phyloP scores from a whole-genome alignment of 2,113 vertebrate genomes.

The Poecile atricapillus region DNA sequence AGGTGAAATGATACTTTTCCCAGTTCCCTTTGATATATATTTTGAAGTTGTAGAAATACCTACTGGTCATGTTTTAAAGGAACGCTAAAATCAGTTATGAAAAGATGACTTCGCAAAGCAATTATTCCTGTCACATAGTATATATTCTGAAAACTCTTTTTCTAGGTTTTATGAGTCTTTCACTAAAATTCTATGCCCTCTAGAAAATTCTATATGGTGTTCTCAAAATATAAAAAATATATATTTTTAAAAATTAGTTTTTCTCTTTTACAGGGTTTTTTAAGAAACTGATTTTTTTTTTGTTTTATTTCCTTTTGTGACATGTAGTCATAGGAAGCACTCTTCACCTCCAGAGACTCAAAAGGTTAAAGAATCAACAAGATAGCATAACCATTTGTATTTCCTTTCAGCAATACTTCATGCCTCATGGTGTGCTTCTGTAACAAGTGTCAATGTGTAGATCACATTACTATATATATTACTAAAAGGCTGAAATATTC shows the following conservation, averaged over 20 bases:
- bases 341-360: background rate
- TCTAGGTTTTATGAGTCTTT: background rate
- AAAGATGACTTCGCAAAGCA: background rate
- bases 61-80: background rate
- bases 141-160: background rate
- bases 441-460: background rate
- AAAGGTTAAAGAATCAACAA: background rate
- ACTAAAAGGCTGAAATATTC: background rate
- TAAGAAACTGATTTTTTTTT: background rate
- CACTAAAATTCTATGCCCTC: background rate
- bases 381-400: background rate
- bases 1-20: background rate
- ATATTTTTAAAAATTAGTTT: background rate
- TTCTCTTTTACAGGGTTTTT: background rate
- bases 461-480: background rate
- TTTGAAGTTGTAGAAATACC: background rate
- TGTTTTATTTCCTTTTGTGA: background rate
- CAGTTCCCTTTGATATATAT: background rate
- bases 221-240: background rate
- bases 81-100: background rate
- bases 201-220: background rate
- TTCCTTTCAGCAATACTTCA: background rate
- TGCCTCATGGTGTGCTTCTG: background rate
- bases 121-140: background rate
- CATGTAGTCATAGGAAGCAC: background rate